These are phyloP conservation scores for Trichogramma dendrolimi DNA, from an alignment of 2,888 invertebrate genomes.

Conservation along the genomic window DNA sequence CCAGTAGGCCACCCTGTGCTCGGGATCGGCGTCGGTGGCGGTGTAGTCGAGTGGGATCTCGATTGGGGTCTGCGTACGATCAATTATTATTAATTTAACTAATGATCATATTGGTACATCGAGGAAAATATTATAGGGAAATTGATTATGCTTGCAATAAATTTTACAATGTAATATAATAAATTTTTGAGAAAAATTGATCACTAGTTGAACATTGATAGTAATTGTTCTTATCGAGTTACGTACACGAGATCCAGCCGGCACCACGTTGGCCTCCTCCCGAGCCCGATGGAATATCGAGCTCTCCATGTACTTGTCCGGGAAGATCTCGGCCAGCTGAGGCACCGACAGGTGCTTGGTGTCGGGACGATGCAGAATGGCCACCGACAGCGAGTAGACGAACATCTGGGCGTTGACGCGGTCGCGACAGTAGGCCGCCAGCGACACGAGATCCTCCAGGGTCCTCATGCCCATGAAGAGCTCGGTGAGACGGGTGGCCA, in stretches of 20 bases:
- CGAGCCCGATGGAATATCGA: constrained; percentile 66
- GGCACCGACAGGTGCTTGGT: constrained; percentile 69
- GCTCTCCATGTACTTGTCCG: constrained; percentile 77
- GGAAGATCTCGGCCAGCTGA: constrained; percentile 73
- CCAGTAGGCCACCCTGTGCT: constrained; percentile 79
- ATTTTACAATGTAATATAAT: too few relatives aligned
- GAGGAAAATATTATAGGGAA: too few relatives aligned
- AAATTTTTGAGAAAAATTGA: too few relatives aligned
- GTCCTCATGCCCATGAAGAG: constrained; percentile 64
- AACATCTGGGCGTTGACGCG: constrained; percentile 76
- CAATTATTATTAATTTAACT: background rate
- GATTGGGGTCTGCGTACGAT: constrained; percentile 57
- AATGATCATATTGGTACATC: background rate
- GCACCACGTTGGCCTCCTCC: constrained; percentile 64
- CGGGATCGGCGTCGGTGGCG: constrained; percentile 69
- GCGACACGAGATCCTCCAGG: constrained; percentile 67
- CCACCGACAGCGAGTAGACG: constrained; percentile 74
- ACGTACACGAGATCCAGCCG: constrained; percentile 61
- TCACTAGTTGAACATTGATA: too few relatives aligned
- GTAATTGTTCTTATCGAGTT: background rate
- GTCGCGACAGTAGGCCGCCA: constrained; percentile 67
- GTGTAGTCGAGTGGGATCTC: constrained; percentile 72
- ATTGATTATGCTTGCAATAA: too few relatives aligned
- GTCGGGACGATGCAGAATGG: constrained; percentile 69
- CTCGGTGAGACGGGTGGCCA: constrained; percentile 68